These are phyloP conservation scores for Papilio xuthus DNA, from an alignment of 1,140 invertebrate species.

Conservation along the genomic window DNA sequence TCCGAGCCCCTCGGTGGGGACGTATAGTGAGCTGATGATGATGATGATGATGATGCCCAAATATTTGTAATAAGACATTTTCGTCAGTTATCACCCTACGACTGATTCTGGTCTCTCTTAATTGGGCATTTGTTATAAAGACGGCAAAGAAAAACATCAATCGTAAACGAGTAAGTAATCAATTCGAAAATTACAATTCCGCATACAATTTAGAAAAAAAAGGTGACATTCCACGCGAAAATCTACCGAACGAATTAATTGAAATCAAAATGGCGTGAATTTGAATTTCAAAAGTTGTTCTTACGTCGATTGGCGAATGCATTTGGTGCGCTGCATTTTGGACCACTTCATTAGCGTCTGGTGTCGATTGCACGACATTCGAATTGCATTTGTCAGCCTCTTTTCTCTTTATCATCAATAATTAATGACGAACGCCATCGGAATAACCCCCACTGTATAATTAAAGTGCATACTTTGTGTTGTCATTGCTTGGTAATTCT, in stretches of 20 bases:
- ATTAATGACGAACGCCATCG: conserved; percentile 55
- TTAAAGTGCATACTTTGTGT: conserved; percentile 49
- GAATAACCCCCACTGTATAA: conserved; percentile 46
- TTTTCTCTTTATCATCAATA: conserved; percentile 63
- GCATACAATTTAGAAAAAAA: conserved; percentile 30
- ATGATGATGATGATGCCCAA: too few species aligned
- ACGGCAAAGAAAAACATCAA: not conserved
- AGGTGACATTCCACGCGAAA: conserved; percentile 38
- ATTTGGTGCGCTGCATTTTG: conserved; percentile 50
- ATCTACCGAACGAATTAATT: conserved; percentile 44
- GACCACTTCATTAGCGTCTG: conserved; percentile 61
- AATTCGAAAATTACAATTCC: conserved; percentile 34
- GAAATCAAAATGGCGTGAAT: conserved; percentile 41
- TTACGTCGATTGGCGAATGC: conserved; percentile 44
- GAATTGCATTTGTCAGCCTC: conserved; percentile 43
- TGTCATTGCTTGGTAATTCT: conserved; percentile 42
- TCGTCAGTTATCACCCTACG: conserved; percentile 2
- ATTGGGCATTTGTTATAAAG: conserved; percentile 33
- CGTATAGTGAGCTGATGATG: too few species aligned
- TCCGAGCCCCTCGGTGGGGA: too few species aligned
- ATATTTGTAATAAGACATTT: conserved; percentile 32
- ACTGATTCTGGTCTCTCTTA: conserved; percentile 5
- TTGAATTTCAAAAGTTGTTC: conserved; percentile 54
- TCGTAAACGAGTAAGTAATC: conserved; percentile 19
- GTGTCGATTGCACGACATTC: conserved; percentile 58